Base-by-base conservation (phyloP, 2,797 vertebrate species). In the Microctenopoma stevenorrisi region DNA sequence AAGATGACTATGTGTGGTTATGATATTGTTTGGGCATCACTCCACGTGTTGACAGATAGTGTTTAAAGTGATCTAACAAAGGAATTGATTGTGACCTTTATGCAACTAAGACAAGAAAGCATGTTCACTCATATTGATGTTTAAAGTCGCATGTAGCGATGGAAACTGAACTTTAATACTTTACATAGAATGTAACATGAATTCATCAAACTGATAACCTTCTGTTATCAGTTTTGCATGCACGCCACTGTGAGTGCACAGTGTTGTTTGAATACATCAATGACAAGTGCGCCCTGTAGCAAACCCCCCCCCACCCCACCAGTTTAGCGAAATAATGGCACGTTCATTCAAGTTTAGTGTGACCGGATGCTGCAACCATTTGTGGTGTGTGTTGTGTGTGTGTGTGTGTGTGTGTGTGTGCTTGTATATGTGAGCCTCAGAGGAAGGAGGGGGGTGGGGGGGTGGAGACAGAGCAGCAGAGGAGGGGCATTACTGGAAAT, bases 401-500 rank as follows among this genome's bases (percentile, higher is more conserved):
- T 12, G 37, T 38, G 37, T 38, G 10, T 38, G 37, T 38, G 37
- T 38, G 37, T 4, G 3, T 12, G 37, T 5, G 42, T 7, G 15
- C 15, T 2, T 6, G 22, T 4, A 47, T 48, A 61, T 60, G 28
- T 7, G n/a, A 59, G 58, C 30, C 12, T 66, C 35, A 67, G 74
- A 79, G 68, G 55, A 51, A 61, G 64, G 51, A 9, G 73, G 59
- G 55, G 15, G 62, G 52, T 1, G 2, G 5, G 43, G 53, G 69
- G 89, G 88, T 50, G 89, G 87, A 83, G 88, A 61, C 78, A 78
- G 72, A 76, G 84, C 76, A 76, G 74, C 72, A 78, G 72, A 69
- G 92, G 91, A 78, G 89, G 90, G 42, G 86, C 83, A 25, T 94
- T 88, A 92, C 92, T 86, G 92, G 91, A 94, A 94, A 69, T 82